Base-by-base conservation (phyloP, 1,140 invertebrate genomes). In the Branchinecta lindahli region DNA sequence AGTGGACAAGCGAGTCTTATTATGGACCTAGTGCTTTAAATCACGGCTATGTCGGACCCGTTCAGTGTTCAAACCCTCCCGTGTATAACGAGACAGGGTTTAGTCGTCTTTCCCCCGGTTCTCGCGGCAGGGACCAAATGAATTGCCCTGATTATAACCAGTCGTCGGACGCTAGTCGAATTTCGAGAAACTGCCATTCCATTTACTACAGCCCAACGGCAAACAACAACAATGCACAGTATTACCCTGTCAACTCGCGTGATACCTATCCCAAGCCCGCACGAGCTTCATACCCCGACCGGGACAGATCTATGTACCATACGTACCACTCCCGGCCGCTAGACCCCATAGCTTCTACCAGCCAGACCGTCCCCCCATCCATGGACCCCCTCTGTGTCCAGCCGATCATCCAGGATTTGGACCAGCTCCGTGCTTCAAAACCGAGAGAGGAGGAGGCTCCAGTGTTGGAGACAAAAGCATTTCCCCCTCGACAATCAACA, bases 181-280 rank as follows among this genome's bases (percentile, higher is more conserved):
- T 20, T 61, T 61, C 52, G 12, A 61, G 52, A 61, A 61, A 61
- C 18, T 61, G 52, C 18, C 52, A 61, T 61, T 61, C 52, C 52
- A 61, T 61, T 61, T 61, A 61, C 52, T 61, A 61, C 18, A 61
- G 52, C 52, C 52, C 52, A 61, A 20, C 18, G 18, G 1, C 52
- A 15, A 61, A 61, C 18, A 61, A 61, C 52, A 61, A 61, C 18
- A 61, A 61, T 61, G 52, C 52, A 15, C 52, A 61, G 18, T 61
- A 61, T 61, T 61, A 61, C 18, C 18, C 52, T 61, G 12, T 20
- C 12, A 61, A 61, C 6, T 61, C 52, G 12, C 52, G 52, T 6
- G 52, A 61, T 15, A 6, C 52, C 4, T 12, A 12, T 61, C 18
- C 12, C 18, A 61, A 61, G 18, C 52, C 52, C 52, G 12, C 52